These are phyloP conservation scores for Okapia johnstoni DNA, from an alignment of 2,113 vertebrate species.

Conservation along the genomic window DNA sequence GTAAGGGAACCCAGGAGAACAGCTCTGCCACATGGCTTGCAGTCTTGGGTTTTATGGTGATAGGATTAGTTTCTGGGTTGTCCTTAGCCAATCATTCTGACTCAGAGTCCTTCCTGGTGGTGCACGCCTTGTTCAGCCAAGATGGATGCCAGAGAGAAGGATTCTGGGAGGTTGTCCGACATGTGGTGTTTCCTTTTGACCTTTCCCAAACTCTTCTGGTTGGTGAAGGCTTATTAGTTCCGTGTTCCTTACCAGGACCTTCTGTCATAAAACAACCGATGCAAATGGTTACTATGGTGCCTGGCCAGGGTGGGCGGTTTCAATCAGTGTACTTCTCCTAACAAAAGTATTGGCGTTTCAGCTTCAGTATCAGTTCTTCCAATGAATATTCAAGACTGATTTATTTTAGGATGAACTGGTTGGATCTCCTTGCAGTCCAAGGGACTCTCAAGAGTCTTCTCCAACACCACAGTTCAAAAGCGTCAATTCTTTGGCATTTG, in stretches of 20 bases:
- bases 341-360: background rate
- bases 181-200: background rate
- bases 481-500: background rate
- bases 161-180: background rate
- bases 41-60: background rate
- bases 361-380: background rate
- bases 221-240: background rate
- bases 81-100: background rate
- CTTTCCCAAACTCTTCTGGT: background rate
- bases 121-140: background rate
- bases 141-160: background rate
- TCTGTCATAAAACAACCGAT: background rate
- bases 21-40: background rate
- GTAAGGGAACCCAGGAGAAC: background rate
- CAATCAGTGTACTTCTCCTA: background rate
- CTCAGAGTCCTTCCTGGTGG: background rate
- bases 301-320: background rate
- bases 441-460: background rate
- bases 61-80: background rate
- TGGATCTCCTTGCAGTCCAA: background rate
- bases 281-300: background rate
- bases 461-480: background rate
- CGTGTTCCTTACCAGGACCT: background rate
- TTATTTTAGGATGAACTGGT: background rate
- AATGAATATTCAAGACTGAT: background rate